Percentiles rank a stretch among this genome's conserved stretches.
Evolutionary conservation across 1,140 invertebrate species (phyloP).

Genomic region (Onthophagus taurus): DNA sequence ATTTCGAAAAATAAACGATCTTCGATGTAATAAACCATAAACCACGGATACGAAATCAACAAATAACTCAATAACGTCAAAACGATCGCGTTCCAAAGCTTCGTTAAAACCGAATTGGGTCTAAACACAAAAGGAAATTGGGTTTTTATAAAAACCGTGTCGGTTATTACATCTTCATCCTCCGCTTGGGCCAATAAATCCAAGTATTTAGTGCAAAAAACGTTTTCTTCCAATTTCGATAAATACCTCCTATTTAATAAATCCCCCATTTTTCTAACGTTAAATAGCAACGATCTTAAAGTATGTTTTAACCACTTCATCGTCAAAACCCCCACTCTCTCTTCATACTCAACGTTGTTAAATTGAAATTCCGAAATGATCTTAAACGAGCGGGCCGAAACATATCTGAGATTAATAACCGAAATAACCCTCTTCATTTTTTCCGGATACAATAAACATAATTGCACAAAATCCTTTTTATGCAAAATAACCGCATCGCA

Average conservation of each 20-base stretch:
- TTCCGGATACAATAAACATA: slow-evolving; percentile 9
- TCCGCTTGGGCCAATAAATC: slow-evolving; percentile 16
- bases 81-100: slow-evolving; percentile 9
- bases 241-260: neutral
- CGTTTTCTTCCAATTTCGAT: neutral
- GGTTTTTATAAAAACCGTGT: slow-evolving; percentile 15
- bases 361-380: neutral
- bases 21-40: neutral
- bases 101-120: slow-evolving; percentile 13
- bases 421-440: slow-evolving; percentile 7
- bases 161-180: slow-evolving; percentile 12
- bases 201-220: slow-evolving; percentile 17
- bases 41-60: slow-evolving; percentile 8
- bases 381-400: slow-evolving; percentile 1
- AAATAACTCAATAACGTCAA: neutral
- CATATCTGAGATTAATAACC: slow-evolving; percentile 2
- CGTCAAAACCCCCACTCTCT: slow-evolving; percentile 2
- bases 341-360: neutral
- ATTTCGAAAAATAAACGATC: slow-evolving; percentile 6
- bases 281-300: slow-evolving; percentile 3
- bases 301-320: slow-evolving; percentile 13
- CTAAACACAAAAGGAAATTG: slow-evolving; percentile 18
- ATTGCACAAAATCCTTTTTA: slow-evolving; percentile 10
- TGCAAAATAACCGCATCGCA: slow-evolving; percentile 14
- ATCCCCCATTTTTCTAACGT: neutral